A percentile compares a stretch with the other conserved stretches of the same genome.
Conservation (phyloP, 2,113 vertebrate species). For the Burhinus oedicnemus region DNA sequence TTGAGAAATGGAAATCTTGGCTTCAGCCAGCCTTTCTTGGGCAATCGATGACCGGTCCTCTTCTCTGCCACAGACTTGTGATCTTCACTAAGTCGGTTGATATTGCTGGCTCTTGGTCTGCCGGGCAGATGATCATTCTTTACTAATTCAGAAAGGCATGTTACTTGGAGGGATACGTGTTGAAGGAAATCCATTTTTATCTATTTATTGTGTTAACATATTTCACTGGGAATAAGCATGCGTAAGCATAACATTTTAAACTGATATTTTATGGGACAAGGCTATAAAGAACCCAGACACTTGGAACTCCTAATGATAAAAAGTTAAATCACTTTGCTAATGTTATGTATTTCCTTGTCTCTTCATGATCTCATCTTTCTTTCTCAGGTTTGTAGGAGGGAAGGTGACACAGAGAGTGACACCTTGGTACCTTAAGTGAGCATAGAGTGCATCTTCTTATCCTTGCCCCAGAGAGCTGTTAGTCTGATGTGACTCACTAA, state of each 20-base stretch:
- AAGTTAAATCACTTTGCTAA: fast-evolving
- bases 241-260: neutral
- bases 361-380: neutral
- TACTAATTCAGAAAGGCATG: neutral
- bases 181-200: neutral
- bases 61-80: neutral
- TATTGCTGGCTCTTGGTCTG: neutral
- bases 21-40: neutral
- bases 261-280: neutral
- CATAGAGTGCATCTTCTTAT: neutral
- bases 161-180: neutral
- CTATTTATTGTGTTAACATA: neutral
- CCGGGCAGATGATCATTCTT: neutral
- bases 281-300: neutral
- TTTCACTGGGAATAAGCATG: neutral
- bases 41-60: neutral
- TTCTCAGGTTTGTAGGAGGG: neutral
- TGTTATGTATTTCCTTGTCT: neutral
- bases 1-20: neutral
- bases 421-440: neutral
- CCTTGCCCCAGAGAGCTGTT: neutral
- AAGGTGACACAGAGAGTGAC: neutral
- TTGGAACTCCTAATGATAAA: neutral
- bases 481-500: constrained; percentile 40
- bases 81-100: neutral